Evolutionary conservation across 2,797 vertebrate species (phyloP).

Genomic region (Chelonia mydas): DNA sequence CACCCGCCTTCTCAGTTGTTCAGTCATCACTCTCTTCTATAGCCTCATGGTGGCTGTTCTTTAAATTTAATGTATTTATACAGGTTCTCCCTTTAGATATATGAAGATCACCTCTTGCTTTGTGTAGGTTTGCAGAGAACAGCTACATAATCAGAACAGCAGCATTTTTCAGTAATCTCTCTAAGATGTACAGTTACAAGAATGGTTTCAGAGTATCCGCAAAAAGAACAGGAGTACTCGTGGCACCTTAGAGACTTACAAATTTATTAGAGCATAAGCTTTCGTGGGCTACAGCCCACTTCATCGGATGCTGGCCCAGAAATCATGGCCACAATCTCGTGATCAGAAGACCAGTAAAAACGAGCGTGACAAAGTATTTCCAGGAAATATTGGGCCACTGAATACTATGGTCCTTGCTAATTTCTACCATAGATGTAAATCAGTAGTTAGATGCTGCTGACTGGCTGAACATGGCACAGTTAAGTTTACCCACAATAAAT

Average conservation of each 20-base stretch:
- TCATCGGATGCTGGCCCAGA: background rate
- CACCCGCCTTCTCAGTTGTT: background rate
- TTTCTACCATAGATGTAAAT: background rate
- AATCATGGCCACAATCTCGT: background rate
- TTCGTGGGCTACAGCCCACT: too few relatives aligned
- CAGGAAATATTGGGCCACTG: background rate
- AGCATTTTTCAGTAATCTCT: background rate
- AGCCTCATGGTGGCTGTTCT: background rate
- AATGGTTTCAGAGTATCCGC: background rate
- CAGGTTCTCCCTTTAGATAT: background rate
- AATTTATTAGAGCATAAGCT: too few relatives aligned
- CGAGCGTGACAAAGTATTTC: background rate
- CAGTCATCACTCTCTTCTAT: background rate
- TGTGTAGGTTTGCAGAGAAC: background rate
- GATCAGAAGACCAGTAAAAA: background rate
- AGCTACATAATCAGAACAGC: background rate
- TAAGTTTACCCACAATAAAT: background rate
- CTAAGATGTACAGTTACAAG: background rate
- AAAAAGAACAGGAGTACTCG: too few relatives aligned
- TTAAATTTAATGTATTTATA: background rate
- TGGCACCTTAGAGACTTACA: too few relatives aligned
- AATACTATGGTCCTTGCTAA: background rate
- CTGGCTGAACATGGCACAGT: background rate
- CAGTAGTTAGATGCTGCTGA: background rate
- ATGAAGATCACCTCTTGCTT: background rate